Percentiles rank a stretch among this genome's conserved stretches.
Evolutionary conservation across 2,888 invertebrate species (phyloP).

Genomic region (Asteroscopus sphinx): DNA sequence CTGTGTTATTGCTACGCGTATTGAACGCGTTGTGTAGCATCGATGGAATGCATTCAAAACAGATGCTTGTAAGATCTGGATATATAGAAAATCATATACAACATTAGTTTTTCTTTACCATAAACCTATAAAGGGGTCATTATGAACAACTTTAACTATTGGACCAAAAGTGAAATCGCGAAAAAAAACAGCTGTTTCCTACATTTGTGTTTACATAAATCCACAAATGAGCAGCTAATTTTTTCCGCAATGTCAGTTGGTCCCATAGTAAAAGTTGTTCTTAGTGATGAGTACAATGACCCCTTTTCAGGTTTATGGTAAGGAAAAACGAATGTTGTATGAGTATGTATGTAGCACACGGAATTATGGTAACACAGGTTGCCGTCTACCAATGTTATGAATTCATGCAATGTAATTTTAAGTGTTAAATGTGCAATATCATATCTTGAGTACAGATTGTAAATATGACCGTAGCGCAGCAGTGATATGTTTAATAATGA

Average conservation of each 20-base stretch:
- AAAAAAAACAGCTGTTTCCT: too few species aligned
- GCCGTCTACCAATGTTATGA: slow-evolving; percentile 77
- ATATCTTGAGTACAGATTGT: slow-evolving; percentile 74
- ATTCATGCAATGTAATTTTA: slow-evolving; percentile 82
- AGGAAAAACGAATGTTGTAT: too few species aligned
- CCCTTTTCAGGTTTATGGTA: too few species aligned
- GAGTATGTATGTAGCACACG: slow-evolving; percentile 63
- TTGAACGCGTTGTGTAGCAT: slow-evolving; percentile 20
- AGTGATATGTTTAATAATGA: slow-evolving; percentile 65
- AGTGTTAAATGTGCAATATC: slow-evolving; percentile 88
- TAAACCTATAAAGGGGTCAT: too few species aligned
- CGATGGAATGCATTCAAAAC: slow-evolving; percentile 25
- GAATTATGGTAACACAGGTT: slow-evolving; percentile 67
- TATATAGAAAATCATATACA: slow-evolving; percentile 50
- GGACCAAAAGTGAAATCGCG: too few species aligned
- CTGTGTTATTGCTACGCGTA: slow-evolving; percentile 30
- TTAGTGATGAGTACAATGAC: too few species aligned
- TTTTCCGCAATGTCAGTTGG: too few species aligned
- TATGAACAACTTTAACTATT: too few species aligned
- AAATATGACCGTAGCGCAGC: slow-evolving; percentile 71
- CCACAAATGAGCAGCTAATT: too few species aligned
- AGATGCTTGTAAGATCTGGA: slow-evolving; percentile 56
- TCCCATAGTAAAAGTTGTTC: too few species aligned
- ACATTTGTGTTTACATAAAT: too few species aligned
- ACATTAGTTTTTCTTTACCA: too few species aligned